These are phyloP conservation scores for Hippasteria phrygiana DNA, from an alignment of 53 echinoderm and acorn worm species.

Conservation along the genomic window DNA sequence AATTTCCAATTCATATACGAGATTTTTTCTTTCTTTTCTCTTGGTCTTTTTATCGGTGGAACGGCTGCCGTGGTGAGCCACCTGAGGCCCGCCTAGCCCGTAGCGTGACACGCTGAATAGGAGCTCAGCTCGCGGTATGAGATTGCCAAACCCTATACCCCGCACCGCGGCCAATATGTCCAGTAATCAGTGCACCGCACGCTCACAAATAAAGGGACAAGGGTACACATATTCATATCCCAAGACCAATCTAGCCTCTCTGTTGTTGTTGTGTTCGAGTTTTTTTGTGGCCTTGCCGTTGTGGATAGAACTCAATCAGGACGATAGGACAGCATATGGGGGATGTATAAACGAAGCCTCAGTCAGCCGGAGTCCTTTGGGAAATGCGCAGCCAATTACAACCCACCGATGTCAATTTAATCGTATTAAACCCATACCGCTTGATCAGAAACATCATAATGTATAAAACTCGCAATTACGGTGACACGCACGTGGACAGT, in stretches of 20 bases:
- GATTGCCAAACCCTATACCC: conserved; percentile 4
- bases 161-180: conserved; percentile 59
- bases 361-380: background rate
- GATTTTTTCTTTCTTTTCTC: conserved; percentile 5
- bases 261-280: conserved; percentile 6
- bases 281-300: background rate
- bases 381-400: conserved; percentile 44
- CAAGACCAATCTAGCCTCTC: conserved; percentile 40
- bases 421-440: conserved; percentile 43
- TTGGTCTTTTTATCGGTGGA: background rate
- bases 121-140: conserved; percentile 20
- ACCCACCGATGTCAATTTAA: conserved; percentile 51
- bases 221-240: conserved; percentile 41
- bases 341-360: conserved; percentile 28
- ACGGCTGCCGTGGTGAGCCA: conserved; percentile 30
- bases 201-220: background rate
- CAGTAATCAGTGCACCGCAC: conserved; percentile 13
- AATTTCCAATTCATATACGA: conserved; percentile 62
- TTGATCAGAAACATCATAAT: conserved; percentile 35
- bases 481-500: too few species aligned
- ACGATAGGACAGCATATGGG: conserved; percentile 54
- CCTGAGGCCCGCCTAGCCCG: conserved; percentile 56
- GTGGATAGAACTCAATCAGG: conserved; percentile 7
- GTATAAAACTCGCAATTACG: too few species aligned
- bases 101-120: conserved; percentile 60